A percentile compares a stretch with the other conserved stretches of the same genome.
phyloP scores from a whole-genome alignment of 2,888 invertebrate genomes.

The Meliscaeva auricollis region DNA sequence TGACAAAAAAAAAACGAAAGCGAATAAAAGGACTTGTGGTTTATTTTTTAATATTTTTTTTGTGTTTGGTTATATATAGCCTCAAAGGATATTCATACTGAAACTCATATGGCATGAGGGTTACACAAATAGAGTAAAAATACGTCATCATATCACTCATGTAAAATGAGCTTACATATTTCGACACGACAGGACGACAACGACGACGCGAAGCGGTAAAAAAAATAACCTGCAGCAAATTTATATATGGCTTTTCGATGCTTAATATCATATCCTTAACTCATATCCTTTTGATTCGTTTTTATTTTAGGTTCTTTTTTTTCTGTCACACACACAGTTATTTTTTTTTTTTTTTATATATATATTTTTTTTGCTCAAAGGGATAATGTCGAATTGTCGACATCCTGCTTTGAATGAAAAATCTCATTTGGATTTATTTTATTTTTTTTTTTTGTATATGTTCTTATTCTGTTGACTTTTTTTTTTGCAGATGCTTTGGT shows the following conservation, averaged over 20 bases:
- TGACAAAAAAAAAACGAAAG: conserved; percentile 32
- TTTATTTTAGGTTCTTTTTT: conserved; percentile 18
- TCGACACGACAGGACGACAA: conserved; percentile 20
- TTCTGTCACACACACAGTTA: background rate
- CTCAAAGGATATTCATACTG: conserved; percentile 54
- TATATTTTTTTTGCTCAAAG: no score
- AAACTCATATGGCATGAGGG: conserved; percentile 6
- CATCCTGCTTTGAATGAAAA: conserved; percentile 32
- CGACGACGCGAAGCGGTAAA: background rate
- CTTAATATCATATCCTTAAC: conserved; percentile 19
- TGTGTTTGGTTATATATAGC: conserved; percentile 14
- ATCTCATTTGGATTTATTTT: conserved; percentile 23
- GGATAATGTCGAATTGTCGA: conserved; percentile 21
- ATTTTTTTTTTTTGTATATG: conserved; percentile 7
- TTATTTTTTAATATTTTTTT: background rate
- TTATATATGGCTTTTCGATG: conserved; percentile 58
- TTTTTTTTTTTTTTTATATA: conserved; percentile 27
- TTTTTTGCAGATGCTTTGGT: conserved; percentile 86
- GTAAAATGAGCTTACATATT: conserved; percentile 23
- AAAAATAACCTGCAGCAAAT: conserved; percentile 42
- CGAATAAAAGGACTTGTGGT: conserved; percentile 37
- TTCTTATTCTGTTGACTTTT: background rate
- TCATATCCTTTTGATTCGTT: conserved; percentile 7
- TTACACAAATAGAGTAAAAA: conserved; percentile 43
- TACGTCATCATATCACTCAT: conserved; percentile 22